Evolutionary conservation across 37 sponge, comb jelly and placozoan genomes (phyloP), one percentile per base, ranked within the genome.

Genomic region (Beroe ovata): DNA sequence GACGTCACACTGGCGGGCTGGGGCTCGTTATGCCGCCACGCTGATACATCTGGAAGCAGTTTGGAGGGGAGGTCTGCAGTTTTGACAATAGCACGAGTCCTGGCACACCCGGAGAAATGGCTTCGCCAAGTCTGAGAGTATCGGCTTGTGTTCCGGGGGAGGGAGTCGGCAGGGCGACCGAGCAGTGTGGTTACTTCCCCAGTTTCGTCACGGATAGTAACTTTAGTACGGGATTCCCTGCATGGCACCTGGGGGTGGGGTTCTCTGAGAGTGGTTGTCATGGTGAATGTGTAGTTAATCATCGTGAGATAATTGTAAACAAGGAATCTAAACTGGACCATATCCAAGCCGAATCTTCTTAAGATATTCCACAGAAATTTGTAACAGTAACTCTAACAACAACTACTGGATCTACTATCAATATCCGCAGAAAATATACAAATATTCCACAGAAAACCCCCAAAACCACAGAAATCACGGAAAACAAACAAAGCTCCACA

Each of bases 241-340:
- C 54, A 77, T 21, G 84, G 84, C 22, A 77, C 84, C 84, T 77
- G 54, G n/a, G n/a, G n/a, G n/a, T n/a, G n/a, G n/a, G n/a, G n/a
- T n/a, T n/a, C n/a, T n/a, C n/a, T n/a, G n/a, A n/a, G n/a, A n/a
- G n/a, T n/a, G n/a, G n/a, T n/a, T n/a, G n/a, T n/a, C n/a, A n/a
- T n/a, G n/a, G n/a, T n/a, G n/a, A n/a, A n/a, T n/a, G n/a, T n/a
- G n/a, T n/a, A n/a, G n/a, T n/a, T n/a, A n/a, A n/a, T n/a, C n/a
- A n/a, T n/a, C n/a, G n/a, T n/a, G n/a, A n/a, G n/a, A n/a, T n/a
- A n/a, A n/a, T n/a, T n/a, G n/a, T n/a, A n/a, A n/a, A n/a, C n/a
- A n/a, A n/a, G n/a, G n/a, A n/a, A n/a, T n/a, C n/a, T n/a, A n/a
- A n/a, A n/a, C n/a, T n/a, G n/a, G n/a, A n/a, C n/a, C n/a, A n/a